phyloP scores from a whole-genome alignment of 2,797 vertebrate genomes.

The Bufotes viridis region DNA sequence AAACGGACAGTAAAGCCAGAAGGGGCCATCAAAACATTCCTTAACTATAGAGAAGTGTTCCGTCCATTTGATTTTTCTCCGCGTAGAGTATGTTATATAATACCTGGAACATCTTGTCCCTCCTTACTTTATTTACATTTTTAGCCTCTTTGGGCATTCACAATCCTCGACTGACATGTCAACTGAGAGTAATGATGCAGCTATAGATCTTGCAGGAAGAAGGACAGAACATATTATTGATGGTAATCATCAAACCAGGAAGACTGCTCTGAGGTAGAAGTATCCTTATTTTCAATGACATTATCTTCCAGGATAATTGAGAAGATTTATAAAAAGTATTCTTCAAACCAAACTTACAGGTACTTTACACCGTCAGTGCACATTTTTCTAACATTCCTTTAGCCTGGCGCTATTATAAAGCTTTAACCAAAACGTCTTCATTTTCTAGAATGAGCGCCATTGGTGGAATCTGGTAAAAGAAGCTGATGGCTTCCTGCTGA shows the following conservation, averaged over 20 bases:
- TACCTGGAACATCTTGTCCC: neutral
- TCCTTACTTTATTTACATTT: neutral
- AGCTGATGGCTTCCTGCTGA: neutral
- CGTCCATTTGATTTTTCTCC: neutral
- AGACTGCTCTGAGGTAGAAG: neutral
- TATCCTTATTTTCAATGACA: neutral
- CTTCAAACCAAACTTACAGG: neutral
- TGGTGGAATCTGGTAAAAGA: neutral
- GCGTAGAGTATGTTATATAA: neutral
- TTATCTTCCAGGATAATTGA: neutral
- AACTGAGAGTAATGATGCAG: neutral
- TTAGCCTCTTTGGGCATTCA: neutral
- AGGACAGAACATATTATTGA: neutral
- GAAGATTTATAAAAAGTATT: neutral
- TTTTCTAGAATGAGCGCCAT: neutral
- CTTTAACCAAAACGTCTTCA: neutral
- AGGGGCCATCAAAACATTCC: neutral
- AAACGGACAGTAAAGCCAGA: neutral
- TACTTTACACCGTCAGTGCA: neutral
- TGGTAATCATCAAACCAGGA: neutral
- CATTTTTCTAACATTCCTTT: neutral
- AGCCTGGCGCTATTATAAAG: neutral
- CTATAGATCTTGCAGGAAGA: neutral
- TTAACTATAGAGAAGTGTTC: neutral
- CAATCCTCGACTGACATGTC: neutral